Base-by-base conservation (phyloP, 2,888 invertebrate genomes). In the Troilus luridus region DNA sequence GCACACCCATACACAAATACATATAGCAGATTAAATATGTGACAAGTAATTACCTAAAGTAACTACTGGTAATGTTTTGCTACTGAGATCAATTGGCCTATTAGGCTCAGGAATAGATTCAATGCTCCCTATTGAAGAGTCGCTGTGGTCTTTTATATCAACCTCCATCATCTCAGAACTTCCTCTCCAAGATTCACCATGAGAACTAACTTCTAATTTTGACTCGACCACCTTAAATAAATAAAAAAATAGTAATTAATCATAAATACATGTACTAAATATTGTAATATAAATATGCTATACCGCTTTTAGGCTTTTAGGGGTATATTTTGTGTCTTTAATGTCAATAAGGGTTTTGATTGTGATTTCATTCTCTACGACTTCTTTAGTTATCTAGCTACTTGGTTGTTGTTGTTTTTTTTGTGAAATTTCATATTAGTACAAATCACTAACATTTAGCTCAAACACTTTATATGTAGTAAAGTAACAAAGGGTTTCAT, bases 41-140 rank as follows among this genome's bases (percentile, higher is more conserved):
- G 11, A 72, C 5, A 27, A 1, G 14, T 27, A 59, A 21, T 72
- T 59, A 90, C 90, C 90, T 77, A 58, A 72, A 72, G 77, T 72
- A 14, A 72, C 89, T 62, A 64, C 88, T 88, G 72, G 91, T 60
- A 88, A 27, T 59, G 91, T 88, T 91, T 92, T 93, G 91, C 92
- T 92, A 92, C 91, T 93, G 92, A 92, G 92, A 62, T 93, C 92
- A 19, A 93, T 93, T 0, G 92, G 91, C 11, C 92, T 92, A 0
- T 91, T 88, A n/a, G 88, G 58, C 7, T 91, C 91, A 56, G 81
- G 41, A 72, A 62, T 27, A 56, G 88, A 64, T 21, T 88, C 88
- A 72, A 58, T 72, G 19, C 91, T 91, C 58, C 88, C 91, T 41
- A 81, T 21, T 9, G 91, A 88, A 56, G 90, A 90, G 27, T 88